Conservation (phyloP, 2,888 invertebrate genomes). For the Acronicta aceris region DNA sequence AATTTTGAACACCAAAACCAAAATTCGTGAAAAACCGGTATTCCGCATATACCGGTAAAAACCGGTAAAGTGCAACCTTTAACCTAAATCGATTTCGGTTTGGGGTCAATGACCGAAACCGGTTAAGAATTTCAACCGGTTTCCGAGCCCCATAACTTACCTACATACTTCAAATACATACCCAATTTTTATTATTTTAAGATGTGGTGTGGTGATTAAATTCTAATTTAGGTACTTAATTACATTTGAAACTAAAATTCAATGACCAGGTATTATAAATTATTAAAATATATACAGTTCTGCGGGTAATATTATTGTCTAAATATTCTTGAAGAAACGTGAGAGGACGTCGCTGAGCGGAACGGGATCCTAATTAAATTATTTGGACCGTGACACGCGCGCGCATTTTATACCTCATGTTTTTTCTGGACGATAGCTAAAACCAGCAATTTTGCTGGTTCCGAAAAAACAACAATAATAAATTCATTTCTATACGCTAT, state of each 20-base stretch:
- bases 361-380: constrained; percentile 88
- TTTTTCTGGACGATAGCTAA: constrained; percentile 70
- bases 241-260: constrained; percentile 4
- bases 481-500: too few relatives aligned
- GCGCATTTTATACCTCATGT: constrained; percentile 71
- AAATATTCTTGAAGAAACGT: constrained; percentile 80
- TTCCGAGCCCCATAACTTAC: too few relatives aligned
- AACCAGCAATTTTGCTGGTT: constrained; percentile 64
- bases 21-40: too few relatives aligned
- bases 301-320: constrained; percentile 50
- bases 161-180: too few relatives aligned
- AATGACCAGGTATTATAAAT: background rate
- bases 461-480: constrained; percentile 3
- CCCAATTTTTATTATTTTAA: too few relatives aligned
- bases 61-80: too few relatives aligned
- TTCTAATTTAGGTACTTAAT: constrained; percentile 6
- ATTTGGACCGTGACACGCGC: constrained; percentile 82
- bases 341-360: constrained; percentile 77
- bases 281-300: constrained; percentile 33
- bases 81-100: too few relatives aligned
- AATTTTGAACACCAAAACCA: too few relatives aligned
- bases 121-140: too few relatives aligned
- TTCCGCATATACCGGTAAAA: too few relatives aligned
- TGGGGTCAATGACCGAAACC: too few relatives aligned
- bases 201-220: background rate